Evolutionary conservation across 2,888 invertebrate genomes (phyloP), one percentile per base, ranked within the genome.

Genomic region (Luperina nickerlii): DNA sequence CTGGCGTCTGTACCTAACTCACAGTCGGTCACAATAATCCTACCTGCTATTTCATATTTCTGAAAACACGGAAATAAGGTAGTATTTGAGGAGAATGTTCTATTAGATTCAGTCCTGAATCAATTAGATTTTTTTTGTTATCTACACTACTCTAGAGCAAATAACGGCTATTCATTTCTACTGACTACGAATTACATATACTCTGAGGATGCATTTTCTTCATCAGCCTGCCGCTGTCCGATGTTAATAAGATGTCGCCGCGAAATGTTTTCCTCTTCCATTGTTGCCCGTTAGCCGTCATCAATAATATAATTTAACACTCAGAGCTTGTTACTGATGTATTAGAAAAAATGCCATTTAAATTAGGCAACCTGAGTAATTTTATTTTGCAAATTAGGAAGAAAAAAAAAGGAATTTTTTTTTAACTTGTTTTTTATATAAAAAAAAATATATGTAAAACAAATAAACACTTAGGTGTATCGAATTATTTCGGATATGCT

Each of bases 371-470:
- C 32, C 15, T 68, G 11, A n/a, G 8, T 24, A 20, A 68, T 57
- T 57, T 48, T 13, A 45, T 48, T 70, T 42, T 6, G 24, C 5
- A 24, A 79, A 60, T 79, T 18, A 51, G 42, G 48, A 78, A 80
- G 71, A 72, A 78, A 70, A 32, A 32, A 32, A 32, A 32, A 32
- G 32, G 32, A 32, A 32, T 32, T 32, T 32, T 32, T 32, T 32
- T 32, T 1, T 32, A 32, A 32, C 1, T 32, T 32, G 0, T 32
- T 32, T 32, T 32, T 32, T 32, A 32, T 32, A 32, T 32, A 32
- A 32, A 32, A 32, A n/a, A n/a, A n/a, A n/a, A n/a, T n/a, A n/a
- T n/a, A n/a, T n/a, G n/a, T n/a, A n/a, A n/a, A 32, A 32, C 38
- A 57, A 32, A 13, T 32, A 32, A 74, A 13, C 0, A 7, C 20